Evolutionary conservation across 2,113 vertebrate species (phyloP), one percentile per base, ranked within the genome.

Genomic region (Toxotes jaculatrix): DNA sequence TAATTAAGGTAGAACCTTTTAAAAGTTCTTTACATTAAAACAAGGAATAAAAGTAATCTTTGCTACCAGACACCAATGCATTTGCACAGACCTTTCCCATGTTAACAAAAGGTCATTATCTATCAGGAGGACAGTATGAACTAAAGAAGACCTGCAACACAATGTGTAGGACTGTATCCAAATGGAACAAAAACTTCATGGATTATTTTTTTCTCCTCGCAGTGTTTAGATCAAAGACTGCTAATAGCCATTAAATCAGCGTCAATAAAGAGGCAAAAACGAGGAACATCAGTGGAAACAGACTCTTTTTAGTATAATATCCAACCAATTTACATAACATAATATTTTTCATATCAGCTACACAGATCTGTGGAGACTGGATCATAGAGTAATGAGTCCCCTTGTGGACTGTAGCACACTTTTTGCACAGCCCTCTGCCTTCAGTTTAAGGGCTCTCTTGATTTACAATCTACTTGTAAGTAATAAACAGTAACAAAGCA

Each of bases 321-420:
- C 42, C 32, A 74, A 82, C 56, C 12, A 64, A 34, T 21, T 76
- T 80, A 70, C 38, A 73, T 53, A 64, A 57, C 42, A 45, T 64
- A 42, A 45, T 34, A 40, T 31, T 79, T 55, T 42, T 83, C 75
- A 38, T 56, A 42, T 75, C 63, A 74, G 47, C 56, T 61, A 13
- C 51, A 64, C 40, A 51, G 11, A 69, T 70, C 72, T 80, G 67
- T 68, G n/a, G 65, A 68, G 66, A 55, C 63, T 38, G 19, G 72
- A 81, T 88, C 65, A 42, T 5, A 69, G n/a, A 56, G 63, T 82
- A 89, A 86, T 86, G 83, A 88, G 80, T 73, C 80, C 74, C 80
- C 72, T 73, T 84, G 82, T 82, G 84, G 66, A 84, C 79, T 53
- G 73, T 36, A 45, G 56, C 59, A 62, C 57, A 63, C 19, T 61